Evolutionary conservation across 1,140 invertebrate species (phyloP).

Genomic region (Wasmannia auropunctata): DNA sequence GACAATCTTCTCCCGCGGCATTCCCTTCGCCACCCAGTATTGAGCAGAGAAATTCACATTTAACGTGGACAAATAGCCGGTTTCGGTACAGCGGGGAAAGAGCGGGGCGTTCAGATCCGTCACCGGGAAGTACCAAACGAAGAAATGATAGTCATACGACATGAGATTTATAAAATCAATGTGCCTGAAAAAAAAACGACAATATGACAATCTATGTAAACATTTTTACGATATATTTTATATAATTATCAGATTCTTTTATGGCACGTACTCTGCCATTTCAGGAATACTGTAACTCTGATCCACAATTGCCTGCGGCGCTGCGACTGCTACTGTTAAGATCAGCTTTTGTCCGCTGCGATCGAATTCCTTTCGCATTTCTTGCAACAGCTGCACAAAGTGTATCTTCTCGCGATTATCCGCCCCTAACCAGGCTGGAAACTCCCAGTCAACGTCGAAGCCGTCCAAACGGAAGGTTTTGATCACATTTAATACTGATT

Average conservation of each 20-base stretch:
- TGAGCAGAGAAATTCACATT: slow-evolving; percentile 94
- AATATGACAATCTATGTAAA: neutral
- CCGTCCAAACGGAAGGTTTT: slow-evolving; percentile 90
- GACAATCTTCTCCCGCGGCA: slow-evolving; percentile 93
- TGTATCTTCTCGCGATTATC: slow-evolving; percentile 88
- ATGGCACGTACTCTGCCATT: slow-evolving; percentile 88
- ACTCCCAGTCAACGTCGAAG: slow-evolving; percentile 95
- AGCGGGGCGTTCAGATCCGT: slow-evolving; percentile 94
- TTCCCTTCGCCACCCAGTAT: slow-evolving; percentile 92
- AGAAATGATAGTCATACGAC: slow-evolving; percentile 96
- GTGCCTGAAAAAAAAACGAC: slow-evolving; percentile 87
- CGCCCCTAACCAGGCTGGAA: slow-evolving; percentile 86
- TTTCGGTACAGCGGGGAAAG: slow-evolving; percentile 87
- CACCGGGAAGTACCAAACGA: slow-evolving; percentile 90
- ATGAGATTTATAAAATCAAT: slow-evolving; percentile 95
- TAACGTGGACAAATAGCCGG: slow-evolving; percentile 89
- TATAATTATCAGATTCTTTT: neutral
- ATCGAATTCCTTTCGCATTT: slow-evolving; percentile 88
- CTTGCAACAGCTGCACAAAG: slow-evolving; percentile 90
- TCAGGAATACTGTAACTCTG: slow-evolving; percentile 91
- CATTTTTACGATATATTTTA: neutral
- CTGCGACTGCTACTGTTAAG: slow-evolving; percentile 91
- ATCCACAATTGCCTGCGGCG: slow-evolving; percentile 90
- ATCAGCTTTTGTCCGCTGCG: slow-evolving; percentile 87
- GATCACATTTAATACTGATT: slow-evolving; percentile 88